Conservation (phyloP, 1,140 invertebrate genomes). For the Parasteatoda tepidariorum region DNA sequence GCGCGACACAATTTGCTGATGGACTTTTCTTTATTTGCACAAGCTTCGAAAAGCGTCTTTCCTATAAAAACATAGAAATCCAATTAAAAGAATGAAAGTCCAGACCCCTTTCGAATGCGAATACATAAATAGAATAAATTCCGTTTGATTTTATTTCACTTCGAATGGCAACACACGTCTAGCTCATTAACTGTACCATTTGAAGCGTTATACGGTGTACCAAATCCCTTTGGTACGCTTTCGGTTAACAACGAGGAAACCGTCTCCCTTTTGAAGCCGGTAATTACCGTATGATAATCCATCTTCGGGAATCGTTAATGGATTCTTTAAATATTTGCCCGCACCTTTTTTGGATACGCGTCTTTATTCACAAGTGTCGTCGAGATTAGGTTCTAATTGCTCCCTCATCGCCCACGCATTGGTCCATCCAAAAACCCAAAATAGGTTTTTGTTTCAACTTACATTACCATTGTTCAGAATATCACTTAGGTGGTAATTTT, state of each 20-base stretch:
- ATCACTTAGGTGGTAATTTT: no score
- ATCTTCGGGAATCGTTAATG: slow-evolving; percentile 42
- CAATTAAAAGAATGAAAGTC: slow-evolving; percentile 55
- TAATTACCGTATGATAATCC: slow-evolving; percentile 53
- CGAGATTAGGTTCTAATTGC: slow-evolving; percentile 47
- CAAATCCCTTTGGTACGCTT: slow-evolving; percentile 12
- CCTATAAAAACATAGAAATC: slow-evolving; percentile 51
- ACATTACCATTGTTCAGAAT: no score
- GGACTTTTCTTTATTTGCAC: slow-evolving; percentile 18
- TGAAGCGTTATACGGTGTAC: slow-evolving; percentile 23
- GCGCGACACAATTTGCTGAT: slow-evolving; percentile 27
- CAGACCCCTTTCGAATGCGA: slow-evolving; percentile 26
- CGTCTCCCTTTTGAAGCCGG: neutral
- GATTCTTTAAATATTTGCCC: slow-evolving; percentile 59
- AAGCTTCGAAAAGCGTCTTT: neutral
- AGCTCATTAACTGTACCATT: slow-evolving; percentile 34
- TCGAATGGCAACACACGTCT: neutral
- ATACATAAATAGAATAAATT: slow-evolving; percentile 47
- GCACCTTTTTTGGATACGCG: slow-evolving; percentile 19
- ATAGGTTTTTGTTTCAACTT: neutral
- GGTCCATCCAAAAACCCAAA: neutral
- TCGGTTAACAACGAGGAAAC: neutral
- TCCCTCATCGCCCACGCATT: neutral
- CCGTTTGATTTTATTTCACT: slow-evolving; percentile 23
- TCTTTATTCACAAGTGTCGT: slow-evolving; percentile 42